Base-by-base conservation (phyloP, 1,140 invertebrate species). In the Bombus soroeensis region DNA sequence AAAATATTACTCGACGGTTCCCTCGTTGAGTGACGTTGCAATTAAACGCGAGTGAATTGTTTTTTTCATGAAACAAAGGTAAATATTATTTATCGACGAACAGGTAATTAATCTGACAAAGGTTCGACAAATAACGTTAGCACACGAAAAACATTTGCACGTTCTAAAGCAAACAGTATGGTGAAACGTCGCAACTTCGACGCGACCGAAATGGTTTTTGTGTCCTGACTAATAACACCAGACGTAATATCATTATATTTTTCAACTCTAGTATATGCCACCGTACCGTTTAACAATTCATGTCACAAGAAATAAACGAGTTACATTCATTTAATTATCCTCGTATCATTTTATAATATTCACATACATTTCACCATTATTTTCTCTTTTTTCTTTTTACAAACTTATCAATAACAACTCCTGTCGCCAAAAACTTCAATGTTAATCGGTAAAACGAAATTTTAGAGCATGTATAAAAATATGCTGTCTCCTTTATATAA, bases 21-120 rank as follows among this genome's bases (percentile, higher is more conserved):
- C 68, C 32, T 37, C 76, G 83, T 64, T 62, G 68, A 85, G 66
- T 62, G 83, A 85, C 77, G 53, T 80, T 47, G 83, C 62, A 62
- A 85, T 80, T 73, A 85, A 83, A 85, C 68, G 68, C 77, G 53
- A 64, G 41, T 64, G 53, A 85, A 80, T 71, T 43, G 68, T 85
- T 78, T 80, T 80, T 85, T 83, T 64, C 53, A 18, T 22, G 64
- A 80, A 72, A 72, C 68, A 41, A 62, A 79, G 83, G 68, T 73
- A 80, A 85, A 85, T 85, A 85, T 85, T 85, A 71, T 85, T 80
- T 80, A 62, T 80, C 78, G 53, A 39, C 57, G 76, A 59, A 80
- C 53, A 71, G 68, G 77, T 80, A 85, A 85, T 85, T 85, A 59
- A 85, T 78, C 41, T 72, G 32, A 80, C 83, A 85, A 85, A 80